These are phyloP conservation scores for Gymnocheta viridis DNA, from an alignment of 2,888 invertebrate genomes.

Conservation along the genomic window DNA sequence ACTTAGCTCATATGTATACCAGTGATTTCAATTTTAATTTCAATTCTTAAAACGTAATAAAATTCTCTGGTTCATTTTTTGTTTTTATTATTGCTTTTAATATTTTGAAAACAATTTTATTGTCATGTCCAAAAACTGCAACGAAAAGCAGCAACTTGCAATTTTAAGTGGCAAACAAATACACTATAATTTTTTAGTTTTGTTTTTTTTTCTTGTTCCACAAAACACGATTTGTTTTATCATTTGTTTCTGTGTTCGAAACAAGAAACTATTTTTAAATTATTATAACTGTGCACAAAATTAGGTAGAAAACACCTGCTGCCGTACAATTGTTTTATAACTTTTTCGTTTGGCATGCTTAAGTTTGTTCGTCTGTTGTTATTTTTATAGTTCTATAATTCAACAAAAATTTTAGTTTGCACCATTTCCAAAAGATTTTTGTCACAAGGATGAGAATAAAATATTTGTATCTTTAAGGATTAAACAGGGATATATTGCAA, in stretches of 20 bases:
- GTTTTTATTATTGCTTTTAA: conserved; percentile 15
- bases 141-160: conserved; percentile 40
- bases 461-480: not conserved
- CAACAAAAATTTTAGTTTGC: conserved; percentile 6
- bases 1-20: not conserved
- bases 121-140: conserved; percentile 48
- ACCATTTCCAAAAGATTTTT: conserved; percentile 10
- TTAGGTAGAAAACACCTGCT: conserved; percentile 63
- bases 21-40: conserved; percentile 53
- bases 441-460: not conserved
- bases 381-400: conserved; percentile 45
- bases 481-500: conserved; percentile 6
- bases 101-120: conserved; percentile 46
- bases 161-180: conserved; percentile 45
- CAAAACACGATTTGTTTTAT: conserved; percentile 57
- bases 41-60: conserved; percentile 53
- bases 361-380: conserved; percentile 15
- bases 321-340: conserved; percentile 60
- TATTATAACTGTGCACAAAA: conserved; percentile 54
- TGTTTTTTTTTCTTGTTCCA: conserved; percentile 5
- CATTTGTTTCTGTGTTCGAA: conserved; percentile 46
- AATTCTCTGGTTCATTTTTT: conserved; percentile 10
- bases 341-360: conserved; percentile 33
- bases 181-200: conserved; percentile 13
- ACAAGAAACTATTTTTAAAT: conserved; percentile 44